Evolutionary conservation across 1,140 invertebrate species (phyloP), one percentile per base, ranked within the genome.

Genomic region (Anadara kagoshimensis): DNA sequence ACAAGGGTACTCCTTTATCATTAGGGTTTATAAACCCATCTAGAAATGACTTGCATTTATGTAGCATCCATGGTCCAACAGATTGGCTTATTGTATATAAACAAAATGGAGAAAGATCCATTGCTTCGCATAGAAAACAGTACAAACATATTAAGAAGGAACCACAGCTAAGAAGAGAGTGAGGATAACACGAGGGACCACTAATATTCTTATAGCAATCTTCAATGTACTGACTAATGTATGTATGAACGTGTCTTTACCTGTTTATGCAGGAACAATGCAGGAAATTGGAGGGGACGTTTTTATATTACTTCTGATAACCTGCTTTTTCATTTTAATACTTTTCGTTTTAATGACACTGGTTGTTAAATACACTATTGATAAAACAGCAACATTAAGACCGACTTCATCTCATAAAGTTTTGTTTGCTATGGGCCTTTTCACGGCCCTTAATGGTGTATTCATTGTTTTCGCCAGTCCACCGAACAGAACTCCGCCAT

Each of bases 391-490:
- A n/a, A 53, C 56, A 43, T 69, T 78, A 16, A 61, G 57, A 29
- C 69, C 73, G n/a, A 70, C 56, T 10, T 62, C 75, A 5, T 59
- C 22, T n/a, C 74, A 69, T 51, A 77, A 75, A 24, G 67, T 77
- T 56, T 26, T 73, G 11, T 59, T 75, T 45, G 14, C 63, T 4
- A 66, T 82, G 68, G 80, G 80, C 5, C 51, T 79, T 0, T 64
- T 70, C 18, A 78, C 70, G 5, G 70, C 75, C 12, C 59, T 78
- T 41, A 82, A 82, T 64, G 80, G 80, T 7, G 64, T 82, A 20
- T 45, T 80, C 18, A 66, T 80, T 18, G 78, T 80, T 4, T 80
- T 76, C 47, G 78, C 76, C 12, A 76, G 73, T 68, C 76, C 69
- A 14, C 70, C 76, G 0, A 54, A 67, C 36, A 29, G 80, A 29